These are phyloP conservation scores for Microtus ochrogaster DNA, from an alignment of 2,113 vertebrate species.

Conservation along the genomic window DNA sequence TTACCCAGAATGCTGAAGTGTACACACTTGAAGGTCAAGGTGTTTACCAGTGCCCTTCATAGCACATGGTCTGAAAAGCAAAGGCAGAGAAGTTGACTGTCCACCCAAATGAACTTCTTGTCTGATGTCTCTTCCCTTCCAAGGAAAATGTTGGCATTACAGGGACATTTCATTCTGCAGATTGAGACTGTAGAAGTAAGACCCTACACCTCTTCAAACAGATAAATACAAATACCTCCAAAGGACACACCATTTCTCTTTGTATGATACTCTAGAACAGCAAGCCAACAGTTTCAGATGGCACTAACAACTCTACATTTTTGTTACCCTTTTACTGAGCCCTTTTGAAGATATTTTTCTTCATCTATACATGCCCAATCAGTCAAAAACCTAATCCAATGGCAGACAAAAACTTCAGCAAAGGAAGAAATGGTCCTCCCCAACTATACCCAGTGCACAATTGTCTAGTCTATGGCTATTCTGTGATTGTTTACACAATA, in stretches of 20 bases:
- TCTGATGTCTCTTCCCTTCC: background rate
- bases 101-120: background rate
- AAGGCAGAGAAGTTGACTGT: background rate
- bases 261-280: background rate
- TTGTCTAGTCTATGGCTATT: background rate
- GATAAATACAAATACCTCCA: background rate
- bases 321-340: background rate
- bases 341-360: rapidly evolving
- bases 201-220: background rate
- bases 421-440: background rate
- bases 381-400: background rate
- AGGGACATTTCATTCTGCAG: constrained; percentile 14
- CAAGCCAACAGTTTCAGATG: background rate
- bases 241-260: background rate
- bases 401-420: background rate
- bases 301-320: background rate
- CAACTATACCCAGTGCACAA: background rate
- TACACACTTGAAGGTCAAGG: constrained; percentile 12
- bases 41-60: constrained; percentile 5
- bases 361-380: background rate
- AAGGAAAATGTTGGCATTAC: constrained; percentile 24
- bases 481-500: background rate
- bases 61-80: background rate
- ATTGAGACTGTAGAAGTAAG: background rate
- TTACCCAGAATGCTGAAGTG: background rate